Base-by-base conservation (phyloP, 2,113 vertebrate species). In the Archocentrus centrarchus region DNA sequence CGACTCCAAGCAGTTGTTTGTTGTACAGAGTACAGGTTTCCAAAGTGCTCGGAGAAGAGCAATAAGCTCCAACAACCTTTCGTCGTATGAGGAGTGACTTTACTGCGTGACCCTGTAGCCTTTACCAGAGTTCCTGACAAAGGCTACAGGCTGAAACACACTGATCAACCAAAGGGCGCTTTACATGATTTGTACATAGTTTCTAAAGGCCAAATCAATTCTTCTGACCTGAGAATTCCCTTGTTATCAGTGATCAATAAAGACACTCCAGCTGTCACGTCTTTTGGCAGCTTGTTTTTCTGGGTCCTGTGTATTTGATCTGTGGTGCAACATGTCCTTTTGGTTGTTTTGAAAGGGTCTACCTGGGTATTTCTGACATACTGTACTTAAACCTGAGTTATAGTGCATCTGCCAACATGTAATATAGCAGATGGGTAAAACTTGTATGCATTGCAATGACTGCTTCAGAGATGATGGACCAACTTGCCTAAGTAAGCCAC, bases 221-320 rank as follows among this genome's bases (percentile, higher is more conserved):
- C 22, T 14, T 22, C 55, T 24, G 70, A 57, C 60, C 70, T 3
- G 35, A 47, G 37, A 10, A 50, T 59, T 41, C 18, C 4, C 24
- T 20, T 17, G n/a, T 85, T 78, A 73, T 80, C 81, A 80, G 57
- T 1, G 14, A 90, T 79, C 79, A 24, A 59, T 86, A 30, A 17
- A 39, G 73, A 76, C 2, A 13, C 20, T 76, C 32, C 73, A 11
- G 5, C 15, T 17, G 44, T 47, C 64, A 30, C 22, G 41, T 70
- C 41, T 70, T 9, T 30, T 70, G 64, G 64, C 64, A 70, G 27
- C 64, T 70, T 41, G 30, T 44, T 35, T 7, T 55, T 10, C 20
- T 6, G 59, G 2, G 27, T 63, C 35, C n/a, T 35, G 22, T 35
- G 20, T 7, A 3, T 77, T 47, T 83, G 58, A 73, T 77, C 78